Base-by-base conservation (phyloP, 2,888 invertebrate genomes). In the Branchellion lobata region DNA sequence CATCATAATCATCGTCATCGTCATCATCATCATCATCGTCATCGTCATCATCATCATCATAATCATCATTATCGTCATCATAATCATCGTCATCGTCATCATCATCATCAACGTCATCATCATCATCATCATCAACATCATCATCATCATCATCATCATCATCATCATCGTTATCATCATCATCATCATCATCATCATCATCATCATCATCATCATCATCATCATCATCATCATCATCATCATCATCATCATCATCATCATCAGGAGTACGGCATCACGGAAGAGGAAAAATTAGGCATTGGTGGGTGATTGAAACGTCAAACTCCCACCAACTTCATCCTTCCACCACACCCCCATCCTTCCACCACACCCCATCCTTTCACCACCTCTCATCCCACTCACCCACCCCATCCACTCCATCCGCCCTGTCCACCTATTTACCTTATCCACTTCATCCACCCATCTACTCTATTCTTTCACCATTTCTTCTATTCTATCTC, bases 181-280 rank as follows among this genome's bases (percentile, higher is more conserved):
- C n/a, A 14, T 57, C 21, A 57, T n/a, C 11, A 1, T n/a, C 24
- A 95, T 24, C n/a, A 3, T 57, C n/a, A 14, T 57, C 21, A 57
- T n/a, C 11, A 1, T n/a, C 24, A 95, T 24, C n/a, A 3, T 57
- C n/a, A 14, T 57, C 21, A 57, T n/a, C 11, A 1, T n/a, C 24
- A 95, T 24, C n/a, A 3, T 57, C n/a, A 14, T 57, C 21, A 57
- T n/a, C 11, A 1, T n/a, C 24, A 95, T 24, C n/a, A 3, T 57
- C n/a, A 14, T 57, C 21, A 57, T n/a, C 11, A 1, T 24, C n/a
- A 3, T 57, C n/a, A 14, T 57, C 21, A 57, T n/a, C 11, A 1
- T n/a, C 24, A 95, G 93, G 98, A 99, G 88, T 99, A 99, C 86
- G 99, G 99, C 21, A 90, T 99, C 84, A 95, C 95, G 0, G 91